Evolutionary conservation across 2,113 vertebrate genomes (phyloP), one percentile per base, ranked within the genome.

Genomic region (Lepidothrix coronata): DNA sequence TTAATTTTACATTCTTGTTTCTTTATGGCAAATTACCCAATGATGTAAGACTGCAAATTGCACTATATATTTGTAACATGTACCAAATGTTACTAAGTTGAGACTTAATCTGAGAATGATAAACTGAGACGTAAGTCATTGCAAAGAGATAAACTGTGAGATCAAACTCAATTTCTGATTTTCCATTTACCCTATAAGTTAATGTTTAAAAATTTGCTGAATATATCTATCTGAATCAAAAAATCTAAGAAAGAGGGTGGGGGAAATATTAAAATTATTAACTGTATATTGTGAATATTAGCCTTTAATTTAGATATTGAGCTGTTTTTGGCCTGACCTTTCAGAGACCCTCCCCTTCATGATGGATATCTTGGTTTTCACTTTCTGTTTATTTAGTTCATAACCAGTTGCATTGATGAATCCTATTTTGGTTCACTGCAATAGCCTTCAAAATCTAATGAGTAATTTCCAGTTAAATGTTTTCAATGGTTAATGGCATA

Each of bases 21-120:
- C 59, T 79, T 93, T 80, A 91, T 95, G 78, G 75, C 25, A 67
- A 61, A 70, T 90, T 88, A 81, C 57, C 78, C 68, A 86, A 30
- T 75, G 24, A 8, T 76, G n/a, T 82, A 93, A 68, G 59, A 35
- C 46, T 67, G 46, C 24, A 93, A 82, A 85, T 67, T 82, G 48
- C 13, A 54, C 35, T 66, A 35, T 3, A 1, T 80, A 30, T 77
- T 76, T 89, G n/a, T 9, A 81, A 89, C 23, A 70, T 18, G 27
- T 77, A 79, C 28, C 31, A 75, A 77, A 72, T 37, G 8, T 44
- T 52, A 49, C 62, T 65, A 78, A 74, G 65, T 12, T 28, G n/a
- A 85, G 19, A 37, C 14, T 57, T 85, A 65, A 18, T 41, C 10
- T 35, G 23, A 37, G 30, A 81, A 67, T 21, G 43, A 62, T 51